phyloP scores from a whole-genome alignment of 2,888 invertebrate species.

The Podotricha telesiphe region DNA sequence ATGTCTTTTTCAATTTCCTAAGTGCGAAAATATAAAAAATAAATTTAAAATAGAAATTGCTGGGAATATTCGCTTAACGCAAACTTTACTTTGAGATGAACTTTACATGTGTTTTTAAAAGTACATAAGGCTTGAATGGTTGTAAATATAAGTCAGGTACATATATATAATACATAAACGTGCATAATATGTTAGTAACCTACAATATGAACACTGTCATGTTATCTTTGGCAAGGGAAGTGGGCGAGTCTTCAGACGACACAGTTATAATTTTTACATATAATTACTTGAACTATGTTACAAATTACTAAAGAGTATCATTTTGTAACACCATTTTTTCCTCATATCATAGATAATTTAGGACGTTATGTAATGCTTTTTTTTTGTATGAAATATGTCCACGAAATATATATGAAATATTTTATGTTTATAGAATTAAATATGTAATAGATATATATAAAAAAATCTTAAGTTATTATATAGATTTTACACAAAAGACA shows the following conservation, averaged over 20 bases:
- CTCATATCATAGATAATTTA: constrained; percentile 17
- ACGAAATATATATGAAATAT: not conserved
- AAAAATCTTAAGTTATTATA: not conserved
- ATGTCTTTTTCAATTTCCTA: too few relatives aligned
- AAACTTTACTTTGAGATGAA: too few relatives aligned
- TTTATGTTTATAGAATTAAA: not conserved
- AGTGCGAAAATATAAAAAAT: too few relatives aligned
- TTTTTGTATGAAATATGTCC: not conserved
- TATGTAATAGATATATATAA: not conserved
- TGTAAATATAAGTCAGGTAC: not conserved
- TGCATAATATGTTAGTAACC: not conserved
- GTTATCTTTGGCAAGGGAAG: constrained; percentile 60
- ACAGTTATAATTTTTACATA: constrained; percentile 50
- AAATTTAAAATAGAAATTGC: too few relatives aligned
- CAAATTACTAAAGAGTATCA: constrained; percentile 41
- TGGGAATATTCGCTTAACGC: too few relatives aligned
- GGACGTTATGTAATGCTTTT: constrained; percentile 25
- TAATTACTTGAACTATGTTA: constrained; percentile 47
- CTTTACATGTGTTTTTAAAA: not conserved
- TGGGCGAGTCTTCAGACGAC: constrained; percentile 57
- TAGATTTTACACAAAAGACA: not conserved
- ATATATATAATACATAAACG: not conserved
- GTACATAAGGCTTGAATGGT: not conserved
- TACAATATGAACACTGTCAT: not conserved
- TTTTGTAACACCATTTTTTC: constrained; percentile 9